Evolutionary conservation across 2,888 invertebrate genomes (phyloP).

Genomic region (Harpalus rufipes): DNA sequence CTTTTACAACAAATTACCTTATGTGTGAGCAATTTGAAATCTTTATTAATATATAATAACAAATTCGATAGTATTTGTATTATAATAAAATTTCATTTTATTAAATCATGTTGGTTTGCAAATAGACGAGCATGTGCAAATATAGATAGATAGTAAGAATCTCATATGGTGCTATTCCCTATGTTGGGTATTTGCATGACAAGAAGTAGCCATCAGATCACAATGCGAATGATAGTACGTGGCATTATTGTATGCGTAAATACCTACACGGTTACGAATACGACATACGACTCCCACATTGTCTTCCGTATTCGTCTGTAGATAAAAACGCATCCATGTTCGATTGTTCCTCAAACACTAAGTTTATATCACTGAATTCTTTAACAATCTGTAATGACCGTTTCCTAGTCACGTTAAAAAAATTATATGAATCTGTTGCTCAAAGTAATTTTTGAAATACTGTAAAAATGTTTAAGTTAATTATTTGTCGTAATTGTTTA

Average conservation of each 20-base stretch:
- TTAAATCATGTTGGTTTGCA: too few relatives aligned
- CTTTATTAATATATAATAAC: too few relatives aligned
- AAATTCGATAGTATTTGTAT: too few relatives aligned
- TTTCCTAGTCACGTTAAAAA: neutral
- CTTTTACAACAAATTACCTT: too few relatives aligned
- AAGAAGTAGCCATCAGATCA: slow-evolving; percentile 33
- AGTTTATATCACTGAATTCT: slow-evolving; percentile 1
- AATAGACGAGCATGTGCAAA: too few relatives aligned
- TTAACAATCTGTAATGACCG: neutral
- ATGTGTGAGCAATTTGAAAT: too few relatives aligned
- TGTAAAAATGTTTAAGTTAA: too few relatives aligned
- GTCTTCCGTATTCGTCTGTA: slow-evolving; percentile 29
- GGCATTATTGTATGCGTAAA: slow-evolving; percentile 41
- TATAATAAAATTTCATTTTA: too few relatives aligned
- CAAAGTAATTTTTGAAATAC: too few relatives aligned
- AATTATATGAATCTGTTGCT: too few relatives aligned
- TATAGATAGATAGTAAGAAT: too few relatives aligned
- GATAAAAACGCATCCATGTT: slow-evolving; percentile 35
- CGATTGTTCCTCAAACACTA: slow-evolving; percentile 15
- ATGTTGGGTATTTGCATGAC: slow-evolving; percentile 25
- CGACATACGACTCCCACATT: slow-evolving; percentile 20
- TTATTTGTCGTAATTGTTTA: too few relatives aligned
- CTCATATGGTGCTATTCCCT: neutral
- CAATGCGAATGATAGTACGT: neutral
- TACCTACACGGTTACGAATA: slow-evolving; percentile 21